Base-by-base conservation (phyloP, 2,797 vertebrate species). In the Erethizon dorsatum region DNA sequence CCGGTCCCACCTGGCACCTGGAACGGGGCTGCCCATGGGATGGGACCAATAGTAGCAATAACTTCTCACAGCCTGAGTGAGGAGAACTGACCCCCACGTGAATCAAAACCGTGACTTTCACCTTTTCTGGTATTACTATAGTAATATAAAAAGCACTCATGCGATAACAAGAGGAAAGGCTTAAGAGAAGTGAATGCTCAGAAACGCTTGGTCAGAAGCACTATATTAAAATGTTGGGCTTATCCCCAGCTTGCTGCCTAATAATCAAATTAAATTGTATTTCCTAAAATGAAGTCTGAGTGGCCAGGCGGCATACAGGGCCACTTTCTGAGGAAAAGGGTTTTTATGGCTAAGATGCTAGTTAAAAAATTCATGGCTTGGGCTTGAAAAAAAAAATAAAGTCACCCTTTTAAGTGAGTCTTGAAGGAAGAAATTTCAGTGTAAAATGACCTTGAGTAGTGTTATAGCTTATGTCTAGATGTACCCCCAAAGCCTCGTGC, bases 261-360 rank as follows among this genome's bases (percentile, higher is more conserved):
- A 69, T 52, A 95, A 85, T 93, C 94, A 95, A 87, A 93, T 95
- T 88, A 96, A 88, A 57, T 7, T 93, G 45, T 59, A 41, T 86
- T 97, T 97, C 69, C 83, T 92, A 78, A 96, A 90, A 37, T 28
- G 71, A 93, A 41, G 31, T 41, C 77, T 91, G 78, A 91, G 41
- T n/a, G 86, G 54, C 83, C 95, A 96, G 75, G 90, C 93, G 84
- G 54, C 59, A 88, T 47, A 22, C 59, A 71, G 28, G 71, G 50
- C 50, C 41, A 75, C 37, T 96, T 83, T 95, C 78, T 45, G 24
- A 82, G 50, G 87, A 86, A 94, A 94, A 77, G 41, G 96, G 47
- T 82, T 93, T 96, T 95, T 90, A 67, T 85, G 84, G 65, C 59
- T 78, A 47, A 91, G 59, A 87, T 89, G 33, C 17, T 45, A 37